Base-by-base conservation (phyloP, 2,113 vertebrate species). In the Arenaria interpres region DNA sequence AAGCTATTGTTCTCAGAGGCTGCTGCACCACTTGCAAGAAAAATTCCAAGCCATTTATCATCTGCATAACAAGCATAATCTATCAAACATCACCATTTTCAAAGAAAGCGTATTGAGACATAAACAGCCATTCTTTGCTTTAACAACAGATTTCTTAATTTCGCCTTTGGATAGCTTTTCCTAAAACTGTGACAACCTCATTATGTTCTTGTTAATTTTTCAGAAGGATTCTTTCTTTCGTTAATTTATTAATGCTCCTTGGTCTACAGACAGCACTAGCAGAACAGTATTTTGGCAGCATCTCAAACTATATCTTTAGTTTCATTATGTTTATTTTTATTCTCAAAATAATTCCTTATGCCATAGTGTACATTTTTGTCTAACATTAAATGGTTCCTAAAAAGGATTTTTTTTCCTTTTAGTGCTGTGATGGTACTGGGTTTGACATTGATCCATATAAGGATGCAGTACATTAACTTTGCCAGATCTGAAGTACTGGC, bases 281-380 rank as follows among this genome's bases (percentile, higher is more conserved):
- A 88, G 67, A 91, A 83, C 6, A 74, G 67, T 46, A 51, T 81
- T 94, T 90, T 92, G 78, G 71, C 75, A 86, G 63, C 45, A 74
- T 69, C 28, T 85, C 72, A 74, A 80, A 78, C 54, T 77, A 9
- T 39, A 76, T 66, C n/a, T 94, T 91, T 85, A 88, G 54, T 74
- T 84, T 88, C 27, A 35, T 51, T 0, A n/a, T 57, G 30, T 74
- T 94, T 95, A 77, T 86, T 95, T 95, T 93, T 83, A 63, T 77
- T 93, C 75, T 90, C 16, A 83, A 92, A 95, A 90, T 93, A 93
- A 86, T 86, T 86, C 30, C 64, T 86, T 78, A 69, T 66, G 35
- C 60, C 46, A 46, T 43, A 66, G 28, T 25, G 62, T 35, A 90
- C 6, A 25, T 69, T 91, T 92, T 54, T 53, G 19, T 73, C 53